Percentiles rank a stretch among this genome's conserved stretches.
phyloP scores from a whole-genome alignment of 1,140 invertebrate species.

The Drosophila asahinai region DNA sequence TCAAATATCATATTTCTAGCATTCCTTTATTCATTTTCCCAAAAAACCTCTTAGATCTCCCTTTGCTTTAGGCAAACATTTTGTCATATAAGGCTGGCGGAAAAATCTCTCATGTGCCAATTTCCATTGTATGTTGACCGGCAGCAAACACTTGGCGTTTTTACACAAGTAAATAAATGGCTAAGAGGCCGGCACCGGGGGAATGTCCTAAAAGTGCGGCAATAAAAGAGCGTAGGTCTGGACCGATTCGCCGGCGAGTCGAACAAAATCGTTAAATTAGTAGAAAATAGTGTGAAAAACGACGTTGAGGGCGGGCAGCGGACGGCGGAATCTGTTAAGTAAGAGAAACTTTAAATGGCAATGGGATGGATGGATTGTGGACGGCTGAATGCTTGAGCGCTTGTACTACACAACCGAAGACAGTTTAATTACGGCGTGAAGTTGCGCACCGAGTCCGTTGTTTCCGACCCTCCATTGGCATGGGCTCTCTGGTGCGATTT shows the following conservation, averaged over 20 bases:
- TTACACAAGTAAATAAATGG: conserved; percentile 54
- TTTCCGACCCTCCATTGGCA: conserved; percentile 22
- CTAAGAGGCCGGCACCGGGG: conserved; percentile 5
- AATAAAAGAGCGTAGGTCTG: conserved; percentile 52
- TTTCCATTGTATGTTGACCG: conserved; percentile 56
- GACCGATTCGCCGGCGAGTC: conserved; percentile 48
- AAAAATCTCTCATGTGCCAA: conserved; percentile 49
- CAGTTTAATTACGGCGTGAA: conserved; percentile 83
- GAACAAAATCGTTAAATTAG: conserved; percentile 80
- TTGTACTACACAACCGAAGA: conserved; percentile 73
- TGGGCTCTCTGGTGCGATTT: conserved; percentile 44
- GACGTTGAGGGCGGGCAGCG: conserved; percentile 18
- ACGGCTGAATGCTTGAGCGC: conserved; percentile 77
- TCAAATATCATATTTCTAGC: too few relatives aligned
- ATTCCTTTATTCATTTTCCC: too few relatives aligned
- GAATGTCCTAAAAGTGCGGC: conserved; percentile 75
- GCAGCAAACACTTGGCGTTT: conserved; percentile 45
- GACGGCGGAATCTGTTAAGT: conserved; percentile 51
- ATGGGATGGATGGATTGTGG: conserved; percentile 73
- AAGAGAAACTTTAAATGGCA: conserved; percentile 78
- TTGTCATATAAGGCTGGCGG: conserved; percentile 9
- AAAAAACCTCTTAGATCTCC: conserved; percentile 18
- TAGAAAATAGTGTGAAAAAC: conserved; percentile 82
- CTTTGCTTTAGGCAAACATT: conserved; percentile 1
- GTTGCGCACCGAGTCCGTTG: conserved; percentile 68